phyloP scores from a whole-genome alignment of 2,113 vertebrate genomes.

The Cyphomyrus discorhynchus region DNA sequence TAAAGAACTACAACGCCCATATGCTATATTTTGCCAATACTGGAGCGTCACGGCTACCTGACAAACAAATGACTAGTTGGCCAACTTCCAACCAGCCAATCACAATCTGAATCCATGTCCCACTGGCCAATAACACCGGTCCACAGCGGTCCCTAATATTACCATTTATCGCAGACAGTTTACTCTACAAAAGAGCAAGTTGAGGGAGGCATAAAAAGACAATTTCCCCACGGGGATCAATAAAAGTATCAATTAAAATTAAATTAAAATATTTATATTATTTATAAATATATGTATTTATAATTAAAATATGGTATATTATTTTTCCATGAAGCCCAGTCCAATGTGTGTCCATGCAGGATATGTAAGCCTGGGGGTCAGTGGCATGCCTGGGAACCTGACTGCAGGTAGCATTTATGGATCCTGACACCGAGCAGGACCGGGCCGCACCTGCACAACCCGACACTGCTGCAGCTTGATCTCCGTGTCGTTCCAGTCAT shows the following conservation, averaged over 20 bases:
- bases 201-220: too few relatives aligned
- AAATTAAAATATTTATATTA: background rate
- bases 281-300: too few relatives aligned
- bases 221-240: background rate
- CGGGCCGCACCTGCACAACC: slow-evolving; percentile 66
- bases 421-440: background rate
- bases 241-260: background rate
- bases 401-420: background rate
- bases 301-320: background rate
- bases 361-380: background rate
- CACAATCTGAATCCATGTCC: background rate
- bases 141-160: background rate
- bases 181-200: background rate
- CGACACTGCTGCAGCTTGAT: slow-evolving; percentile 85
- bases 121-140: background rate
- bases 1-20: background rate
- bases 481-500: slow-evolving; percentile 92
- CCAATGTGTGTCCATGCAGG: background rate
- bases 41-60: too few relatives aligned
- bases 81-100: background rate
- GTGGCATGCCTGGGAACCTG: background rate
- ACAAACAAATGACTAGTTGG: background rate
- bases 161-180: background rate
- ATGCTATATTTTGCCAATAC: background rate
- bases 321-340: background rate